Percentiles rank a stretch among this genome's conserved stretches.
phyloP scores from a whole-genome alignment of 2,113 vertebrate species.

The Bufo bufo region DNA sequence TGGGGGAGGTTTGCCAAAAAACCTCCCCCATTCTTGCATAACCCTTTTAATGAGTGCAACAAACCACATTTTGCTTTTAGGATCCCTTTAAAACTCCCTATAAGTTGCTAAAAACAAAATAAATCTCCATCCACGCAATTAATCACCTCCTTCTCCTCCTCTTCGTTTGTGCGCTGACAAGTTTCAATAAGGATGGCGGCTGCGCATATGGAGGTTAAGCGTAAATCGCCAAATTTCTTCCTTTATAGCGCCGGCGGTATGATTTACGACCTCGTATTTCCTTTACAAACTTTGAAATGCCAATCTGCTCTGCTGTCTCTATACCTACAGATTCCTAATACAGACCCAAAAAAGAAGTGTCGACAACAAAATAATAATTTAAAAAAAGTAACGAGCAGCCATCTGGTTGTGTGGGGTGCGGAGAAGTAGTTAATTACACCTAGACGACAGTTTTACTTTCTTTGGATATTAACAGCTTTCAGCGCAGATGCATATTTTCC shows the following conservation, averaged over 20 bases:
- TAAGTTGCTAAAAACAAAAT: not conserved
- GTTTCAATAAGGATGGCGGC: not conserved
- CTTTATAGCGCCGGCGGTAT: not conserved
- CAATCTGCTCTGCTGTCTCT: conserved; percentile 49
- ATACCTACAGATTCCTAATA: conserved; percentile 63
- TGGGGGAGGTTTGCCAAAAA: too few species aligned
- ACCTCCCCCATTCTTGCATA: too few species aligned
- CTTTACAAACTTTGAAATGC: not conserved
- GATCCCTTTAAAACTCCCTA: too few species aligned
- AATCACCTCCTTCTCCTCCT: not conserved
- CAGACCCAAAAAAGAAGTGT: not conserved
- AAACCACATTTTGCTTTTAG: too few species aligned
- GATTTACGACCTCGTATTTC: not conserved
- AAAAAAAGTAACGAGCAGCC: conserved; percentile 65
- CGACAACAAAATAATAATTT: conserved; percentile 29
- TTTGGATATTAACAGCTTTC: conserved; percentile 68
- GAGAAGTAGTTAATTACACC: conserved; percentile 69
- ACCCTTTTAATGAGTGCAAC: too few species aligned
- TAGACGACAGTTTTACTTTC: conserved; percentile 70
- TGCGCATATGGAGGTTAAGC: not conserved
- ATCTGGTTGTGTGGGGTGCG: conserved; percentile 68
- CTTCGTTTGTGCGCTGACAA: not conserved
- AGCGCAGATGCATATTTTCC: conserved; percentile 70
- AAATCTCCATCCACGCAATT: not conserved
- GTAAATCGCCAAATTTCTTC: conserved; percentile 27